Conservation (phyloP, 2,888 invertebrate genomes). For the Calliopum simillimum region DNA sequence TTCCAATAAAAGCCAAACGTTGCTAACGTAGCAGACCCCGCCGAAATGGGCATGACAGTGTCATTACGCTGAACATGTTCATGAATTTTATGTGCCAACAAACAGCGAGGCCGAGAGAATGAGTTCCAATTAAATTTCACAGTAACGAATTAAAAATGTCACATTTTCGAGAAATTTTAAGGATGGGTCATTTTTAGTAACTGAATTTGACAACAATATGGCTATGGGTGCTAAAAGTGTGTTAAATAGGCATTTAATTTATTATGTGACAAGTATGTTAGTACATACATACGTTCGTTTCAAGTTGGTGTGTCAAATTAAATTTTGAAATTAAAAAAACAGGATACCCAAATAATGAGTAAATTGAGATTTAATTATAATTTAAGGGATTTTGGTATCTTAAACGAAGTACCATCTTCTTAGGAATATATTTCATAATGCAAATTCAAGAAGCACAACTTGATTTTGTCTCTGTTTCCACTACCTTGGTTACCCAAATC, state of each 20-base stretch:
- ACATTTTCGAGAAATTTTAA: conserved; percentile 20
- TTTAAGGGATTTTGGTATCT: too few relatives aligned
- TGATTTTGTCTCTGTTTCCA: too few relatives aligned
- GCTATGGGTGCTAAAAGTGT: conserved; percentile 2
- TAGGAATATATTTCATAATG: too few relatives aligned
- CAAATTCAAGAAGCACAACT: too few relatives aligned
- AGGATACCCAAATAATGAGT: too few relatives aligned
- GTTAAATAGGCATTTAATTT: conserved; percentile 28
- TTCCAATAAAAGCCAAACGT: neutral
- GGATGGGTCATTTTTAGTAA: conserved; percentile 24
- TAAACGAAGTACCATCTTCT: too few relatives aligned
- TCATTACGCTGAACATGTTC: neutral
- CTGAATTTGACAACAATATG: neutral
- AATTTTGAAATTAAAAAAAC: too few relatives aligned
- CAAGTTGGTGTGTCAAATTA: too few relatives aligned
- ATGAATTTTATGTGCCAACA: conserved; percentile 11
- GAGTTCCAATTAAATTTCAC: conserved; percentile 22
- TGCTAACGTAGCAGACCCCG: neutral
- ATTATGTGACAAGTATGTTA: neutral
- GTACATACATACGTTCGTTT: too few relatives aligned
- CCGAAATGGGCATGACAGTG: neutral
- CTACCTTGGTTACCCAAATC: too few relatives aligned
- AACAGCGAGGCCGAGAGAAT: too few relatives aligned
- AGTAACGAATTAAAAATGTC: conserved; percentile 33
- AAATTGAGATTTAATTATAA: too few relatives aligned